Percentiles rank a stretch among this genome's conserved stretches.
Conservation (phyloP, 2,888 invertebrate species). For the Argyra leucocephala region DNA sequence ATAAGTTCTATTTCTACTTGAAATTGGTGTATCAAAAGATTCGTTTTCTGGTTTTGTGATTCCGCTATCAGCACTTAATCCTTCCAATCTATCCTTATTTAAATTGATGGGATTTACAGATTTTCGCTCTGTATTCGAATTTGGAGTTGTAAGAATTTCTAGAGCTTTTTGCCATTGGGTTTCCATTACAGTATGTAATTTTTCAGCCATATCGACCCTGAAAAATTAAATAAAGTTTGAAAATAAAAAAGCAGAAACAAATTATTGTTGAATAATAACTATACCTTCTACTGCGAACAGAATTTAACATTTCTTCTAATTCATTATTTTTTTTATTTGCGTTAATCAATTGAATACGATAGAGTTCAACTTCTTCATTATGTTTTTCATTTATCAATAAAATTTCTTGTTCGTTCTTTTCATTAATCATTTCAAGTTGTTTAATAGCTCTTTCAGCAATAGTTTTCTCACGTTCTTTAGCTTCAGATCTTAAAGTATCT, state of each 20-base stretch:
- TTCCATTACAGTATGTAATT: slow-evolving; percentile 69
- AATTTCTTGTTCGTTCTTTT: slow-evolving; percentile 66
- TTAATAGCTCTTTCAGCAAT: slow-evolving; percentile 61
- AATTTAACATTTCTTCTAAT: slow-evolving; percentile 50
- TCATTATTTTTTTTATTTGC: slow-evolving; percentile 57
- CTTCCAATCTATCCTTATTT: slow-evolving; percentile 23
- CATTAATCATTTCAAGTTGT: slow-evolving; percentile 61
- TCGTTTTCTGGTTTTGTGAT: slow-evolving; percentile 31
- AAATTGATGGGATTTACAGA: slow-evolving; percentile 16
- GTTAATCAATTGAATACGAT: slow-evolving; percentile 60
- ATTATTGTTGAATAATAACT: background rate
- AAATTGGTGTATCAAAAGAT: slow-evolving; percentile 36
- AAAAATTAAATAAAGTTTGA: slow-evolving; percentile 25
- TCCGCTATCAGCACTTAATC: slow-evolving; percentile 21
- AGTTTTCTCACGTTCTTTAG: slow-evolving; percentile 54
- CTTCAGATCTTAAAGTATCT: slow-evolving; percentile 53
- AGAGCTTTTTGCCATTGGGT: slow-evolving; percentile 71
- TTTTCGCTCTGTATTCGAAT: slow-evolving; percentile 19
- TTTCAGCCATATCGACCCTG: slow-evolving; percentile 60
- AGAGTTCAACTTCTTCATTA: slow-evolving; percentile 64
- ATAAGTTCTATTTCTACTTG: slow-evolving; percentile 30
- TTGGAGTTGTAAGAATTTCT: slow-evolving; percentile 52
- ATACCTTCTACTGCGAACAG: slow-evolving; percentile 38
- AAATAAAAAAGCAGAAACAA: background rate
- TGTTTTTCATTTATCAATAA: slow-evolving; percentile 69